These are phyloP conservation scores for Molossus alvarezi DNA, from an alignment of 2,797 vertebrate species.

Conservation along the genomic window DNA sequence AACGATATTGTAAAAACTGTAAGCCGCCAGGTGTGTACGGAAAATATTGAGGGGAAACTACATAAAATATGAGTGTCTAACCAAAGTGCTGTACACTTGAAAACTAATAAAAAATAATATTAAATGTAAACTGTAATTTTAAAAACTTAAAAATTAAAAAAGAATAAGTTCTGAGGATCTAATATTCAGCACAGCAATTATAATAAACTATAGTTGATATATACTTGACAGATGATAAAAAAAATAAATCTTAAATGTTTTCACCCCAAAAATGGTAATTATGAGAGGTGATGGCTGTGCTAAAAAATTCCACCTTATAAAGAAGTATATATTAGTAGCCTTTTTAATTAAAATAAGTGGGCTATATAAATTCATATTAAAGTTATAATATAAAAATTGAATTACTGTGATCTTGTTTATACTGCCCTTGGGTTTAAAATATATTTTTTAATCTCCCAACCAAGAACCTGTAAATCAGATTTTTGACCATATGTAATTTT, in stretches of 20 bases:
- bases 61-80: background rate
- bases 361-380: background rate
- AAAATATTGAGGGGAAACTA: background rate
- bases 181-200: background rate
- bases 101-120: background rate
- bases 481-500: background rate
- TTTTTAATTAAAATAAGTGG: background rate
- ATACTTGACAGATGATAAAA: background rate
- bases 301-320: constrained; percentile 3
- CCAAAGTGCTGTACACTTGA: background rate
- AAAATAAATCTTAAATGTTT: background rate
- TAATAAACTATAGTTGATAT: background rate
- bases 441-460: background rate
- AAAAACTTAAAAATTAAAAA: background rate
- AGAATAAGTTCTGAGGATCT: background rate
- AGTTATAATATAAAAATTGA: background rate
- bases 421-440: background rate
- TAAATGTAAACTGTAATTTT: background rate
- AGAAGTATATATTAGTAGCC: background rate
- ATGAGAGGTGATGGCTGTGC: background rate
- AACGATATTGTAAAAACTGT: too few species aligned
- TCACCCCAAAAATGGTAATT: background rate
- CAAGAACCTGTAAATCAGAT: background rate
- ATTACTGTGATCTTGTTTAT: constrained; percentile 4
- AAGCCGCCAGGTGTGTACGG: background rate